Evolutionary conservation across 2,797 vertebrate species (phyloP).

Genomic region (Danio jaintianensis): DNA sequence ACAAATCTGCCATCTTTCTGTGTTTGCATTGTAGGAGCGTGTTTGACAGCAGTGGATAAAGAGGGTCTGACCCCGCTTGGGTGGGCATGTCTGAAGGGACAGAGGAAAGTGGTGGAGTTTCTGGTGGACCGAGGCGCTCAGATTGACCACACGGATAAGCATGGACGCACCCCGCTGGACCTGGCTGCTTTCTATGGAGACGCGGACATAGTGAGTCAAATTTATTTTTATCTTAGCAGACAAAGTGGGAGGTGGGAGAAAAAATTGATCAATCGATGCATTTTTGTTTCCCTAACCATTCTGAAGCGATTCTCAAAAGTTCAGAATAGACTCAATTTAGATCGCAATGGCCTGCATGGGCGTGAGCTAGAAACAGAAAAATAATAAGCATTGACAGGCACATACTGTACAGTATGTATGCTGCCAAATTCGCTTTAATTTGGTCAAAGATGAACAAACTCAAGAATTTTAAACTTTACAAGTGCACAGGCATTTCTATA

Average conservation of each 20-base stretch:
- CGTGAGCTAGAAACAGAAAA: too few relatives aligned
- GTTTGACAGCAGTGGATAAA: conserved; percentile 86
- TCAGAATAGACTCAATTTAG: too few relatives aligned
- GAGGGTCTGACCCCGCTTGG: conserved; percentile 91
- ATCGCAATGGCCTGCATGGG: too few relatives aligned
- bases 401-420: too few relatives aligned
- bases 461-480: too few relatives aligned
- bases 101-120: conserved; percentile 85
- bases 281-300: too few relatives aligned
- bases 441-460: too few relatives aligned
- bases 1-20: not conserved
- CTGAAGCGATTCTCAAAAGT: too few relatives aligned
- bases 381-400: too few relatives aligned
- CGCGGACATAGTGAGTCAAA: conserved; percentile 88
- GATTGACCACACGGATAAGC: conserved; percentile 90
- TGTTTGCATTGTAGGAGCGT: conserved; percentile 77
- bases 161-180: conserved; percentile 93
- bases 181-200: conserved; percentile 95
- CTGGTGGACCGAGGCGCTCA: conserved; percentile 89
- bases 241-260: not conserved
- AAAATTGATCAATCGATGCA: too few relatives aligned
- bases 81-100: conserved; percentile 96
- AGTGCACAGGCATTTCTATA: too few relatives aligned
- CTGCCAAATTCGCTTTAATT: too few relatives aligned
- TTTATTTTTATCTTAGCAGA: conserved; percentile 20